Conservation (phyloP, 2,113 vertebrate species). For the Lynx canadensis region DNA sequence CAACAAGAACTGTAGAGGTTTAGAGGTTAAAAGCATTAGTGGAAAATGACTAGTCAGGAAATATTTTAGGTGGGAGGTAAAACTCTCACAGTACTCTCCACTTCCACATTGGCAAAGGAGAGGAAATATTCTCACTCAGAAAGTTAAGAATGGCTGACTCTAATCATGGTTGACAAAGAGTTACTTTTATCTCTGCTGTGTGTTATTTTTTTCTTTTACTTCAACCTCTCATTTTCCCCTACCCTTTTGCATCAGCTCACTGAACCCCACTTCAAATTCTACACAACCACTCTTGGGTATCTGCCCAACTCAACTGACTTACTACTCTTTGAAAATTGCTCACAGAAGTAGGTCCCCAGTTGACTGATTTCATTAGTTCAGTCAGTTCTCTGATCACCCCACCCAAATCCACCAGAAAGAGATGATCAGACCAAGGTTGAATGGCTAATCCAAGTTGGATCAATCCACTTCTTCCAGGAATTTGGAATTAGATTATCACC, state of each 20-base stretch:
- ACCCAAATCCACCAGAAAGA: neutral
- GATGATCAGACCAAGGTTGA: neutral
- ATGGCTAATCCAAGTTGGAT: neutral
- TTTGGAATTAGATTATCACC: neutral
- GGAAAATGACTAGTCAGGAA: conserved; percentile 51
- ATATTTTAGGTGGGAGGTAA: neutral
- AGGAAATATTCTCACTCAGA: neutral
- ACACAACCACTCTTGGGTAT: neutral
- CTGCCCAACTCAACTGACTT: neutral
- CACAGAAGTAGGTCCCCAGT: neutral
- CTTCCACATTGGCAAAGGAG: neutral
- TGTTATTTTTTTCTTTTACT: neutral
- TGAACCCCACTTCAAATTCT: neutral
- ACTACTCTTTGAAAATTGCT: neutral
- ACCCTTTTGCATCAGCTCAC: neutral
- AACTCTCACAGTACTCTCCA: neutral
- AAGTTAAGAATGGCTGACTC: conserved; percentile 17
- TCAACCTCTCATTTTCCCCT: neutral
- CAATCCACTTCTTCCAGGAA: neutral
- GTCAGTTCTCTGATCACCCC: neutral
- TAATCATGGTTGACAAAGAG: conserved; percentile 25
- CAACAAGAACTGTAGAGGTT: neutral
- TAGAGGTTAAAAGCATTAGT: neutral
- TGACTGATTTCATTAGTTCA: neutral
- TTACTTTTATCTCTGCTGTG: conserved; percentile 18